A percentile compares a stretch with the other conserved stretches of the same genome.
These are phyloP conservation scores for Hyperopisus bebe DNA, from an alignment of 2,113 vertebrate genomes.

Conservation along the genomic window DNA sequence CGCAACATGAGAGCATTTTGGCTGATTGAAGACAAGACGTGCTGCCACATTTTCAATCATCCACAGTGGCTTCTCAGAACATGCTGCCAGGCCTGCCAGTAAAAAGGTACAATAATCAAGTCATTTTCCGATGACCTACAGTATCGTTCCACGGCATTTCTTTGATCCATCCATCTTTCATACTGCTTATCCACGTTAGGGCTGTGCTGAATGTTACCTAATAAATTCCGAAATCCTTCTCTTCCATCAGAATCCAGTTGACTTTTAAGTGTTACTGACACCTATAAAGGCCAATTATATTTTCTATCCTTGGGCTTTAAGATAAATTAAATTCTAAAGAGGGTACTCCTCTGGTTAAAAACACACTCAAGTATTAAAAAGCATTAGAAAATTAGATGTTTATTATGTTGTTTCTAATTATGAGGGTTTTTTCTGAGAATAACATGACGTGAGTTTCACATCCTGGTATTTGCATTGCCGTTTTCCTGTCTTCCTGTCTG, in stretches of 20 bases:
- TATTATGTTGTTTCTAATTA: not conserved
- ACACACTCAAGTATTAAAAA: not conserved
- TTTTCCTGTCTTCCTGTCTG: not conserved
- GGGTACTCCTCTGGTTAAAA: not conserved
- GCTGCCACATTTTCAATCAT: not conserved
- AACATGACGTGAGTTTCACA: not conserved
- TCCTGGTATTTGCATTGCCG: not conserved
- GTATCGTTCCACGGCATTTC: not conserved
- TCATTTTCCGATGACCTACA: not conserved
- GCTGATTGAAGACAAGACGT: not conserved
- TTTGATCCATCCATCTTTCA: not conserved
- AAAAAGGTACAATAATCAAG: not conserved
- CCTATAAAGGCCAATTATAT: not conserved
- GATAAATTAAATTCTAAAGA: slow-evolving; percentile 1
- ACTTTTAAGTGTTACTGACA: not conserved
- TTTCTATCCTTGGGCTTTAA: slow-evolving; percentile 3
- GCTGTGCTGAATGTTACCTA: not conserved
- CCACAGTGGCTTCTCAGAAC: not conserved
- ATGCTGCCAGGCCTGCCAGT: not conserved
- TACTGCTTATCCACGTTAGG: not conserved
- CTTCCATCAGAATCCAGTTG: not conserved
- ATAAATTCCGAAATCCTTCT: not conserved
- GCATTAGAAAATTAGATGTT: not conserved
- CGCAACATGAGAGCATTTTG: not conserved
- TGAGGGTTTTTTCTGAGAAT: not conserved